Base-by-base conservation (phyloP, 2,888 invertebrate species). In the Peribatodes rhomboidaria region DNA sequence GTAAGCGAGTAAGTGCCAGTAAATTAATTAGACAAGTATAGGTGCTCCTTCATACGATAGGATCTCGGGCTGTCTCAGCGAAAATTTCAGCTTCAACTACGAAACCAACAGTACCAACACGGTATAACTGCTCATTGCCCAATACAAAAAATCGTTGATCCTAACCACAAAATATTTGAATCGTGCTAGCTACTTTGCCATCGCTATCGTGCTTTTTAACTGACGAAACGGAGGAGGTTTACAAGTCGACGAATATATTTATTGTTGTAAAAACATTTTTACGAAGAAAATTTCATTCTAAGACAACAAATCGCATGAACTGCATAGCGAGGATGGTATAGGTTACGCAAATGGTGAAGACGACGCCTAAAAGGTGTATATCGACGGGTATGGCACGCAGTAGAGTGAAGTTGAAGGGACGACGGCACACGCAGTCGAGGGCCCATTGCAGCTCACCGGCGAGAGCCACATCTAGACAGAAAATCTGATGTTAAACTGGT, bases 331-430 rank as follows among this genome's bases (percentile, higher is more conserved):
- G 27, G n/a, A 47, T 47, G 2, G 47, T 27, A 31, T 27, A 47
- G 27, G 27, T 31, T 27, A 47, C 9, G 14, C 27, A 14, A 7
- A 47, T 9, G 13, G 47, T 9, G 27, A 27, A 9, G 3, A 31
- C n/a, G 27, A n/a, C 9, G n/a, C 27, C 27, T 27, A 14, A 14
- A 1, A 47, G 47, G 47, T 8, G n/a, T 9, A 27, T 47, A 27
- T 47, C 14, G 14, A 47, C 47, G 31, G 47, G 27, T 11, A 27
- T 27, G 9, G 27, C 31, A 2, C 27, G 47, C 20, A 47, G 47
- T 31, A 47, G n/a, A 20, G 27, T 47, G 47, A 27, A 47, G n/a
- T 14, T 27, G 47, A 47, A 47, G 14, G 47, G 47, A 27, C 47
- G 47, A 10, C 47, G 47, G 20, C 47, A 27, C 27, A 47, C 47